Evolutionary conservation across 2,797 vertebrate genomes (phyloP).

Genomic region (Melanotaenia nigrans): DNA sequence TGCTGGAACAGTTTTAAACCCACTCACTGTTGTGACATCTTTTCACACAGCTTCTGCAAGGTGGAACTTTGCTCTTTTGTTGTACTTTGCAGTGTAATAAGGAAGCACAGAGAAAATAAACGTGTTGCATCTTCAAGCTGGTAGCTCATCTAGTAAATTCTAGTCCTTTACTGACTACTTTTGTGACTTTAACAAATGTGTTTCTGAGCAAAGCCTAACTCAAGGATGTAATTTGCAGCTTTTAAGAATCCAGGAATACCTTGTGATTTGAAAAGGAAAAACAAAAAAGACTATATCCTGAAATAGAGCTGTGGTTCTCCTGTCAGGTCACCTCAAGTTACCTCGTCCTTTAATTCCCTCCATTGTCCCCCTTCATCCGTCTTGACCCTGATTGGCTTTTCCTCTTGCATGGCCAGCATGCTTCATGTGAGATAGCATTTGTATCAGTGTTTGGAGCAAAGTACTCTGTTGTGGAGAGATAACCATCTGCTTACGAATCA

Average conservation of each 20-base stretch:
- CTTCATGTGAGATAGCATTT: slow-evolving; percentile 10
- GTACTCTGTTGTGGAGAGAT: slow-evolving; percentile 49
- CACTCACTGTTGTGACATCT: background rate
- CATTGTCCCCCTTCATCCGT: slow-evolving; percentile 22
- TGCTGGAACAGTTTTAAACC: background rate
- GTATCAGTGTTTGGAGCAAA: slow-evolving; percentile 15
- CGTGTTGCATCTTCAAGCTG: background rate
- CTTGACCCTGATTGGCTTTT: slow-evolving; percentile 42
- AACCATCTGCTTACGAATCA: slow-evolving; percentile 59
- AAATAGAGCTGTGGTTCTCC: slow-evolving; percentile 1
- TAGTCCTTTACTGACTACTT: background rate
- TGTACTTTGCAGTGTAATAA: background rate
- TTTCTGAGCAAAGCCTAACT: background rate
- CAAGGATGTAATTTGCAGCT: background rate
- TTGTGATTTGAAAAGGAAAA: background rate
- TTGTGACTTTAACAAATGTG: background rate
- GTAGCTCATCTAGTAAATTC: background rate
- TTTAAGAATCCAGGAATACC: background rate
- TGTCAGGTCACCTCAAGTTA: slow-evolving; percentile 6
- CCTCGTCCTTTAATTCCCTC: slow-evolving; percentile 4
- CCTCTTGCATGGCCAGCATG: slow-evolving; percentile 10
- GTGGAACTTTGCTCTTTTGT: background rate
- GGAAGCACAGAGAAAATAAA: background rate
- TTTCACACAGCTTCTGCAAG: background rate
- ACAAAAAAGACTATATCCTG: background rate